A percentile compares a stretch with the other conserved stretches of the same genome.
Conservation (phyloP, 2,113 vertebrate genomes). For the Megaleporinus macrocephalus region DNA sequence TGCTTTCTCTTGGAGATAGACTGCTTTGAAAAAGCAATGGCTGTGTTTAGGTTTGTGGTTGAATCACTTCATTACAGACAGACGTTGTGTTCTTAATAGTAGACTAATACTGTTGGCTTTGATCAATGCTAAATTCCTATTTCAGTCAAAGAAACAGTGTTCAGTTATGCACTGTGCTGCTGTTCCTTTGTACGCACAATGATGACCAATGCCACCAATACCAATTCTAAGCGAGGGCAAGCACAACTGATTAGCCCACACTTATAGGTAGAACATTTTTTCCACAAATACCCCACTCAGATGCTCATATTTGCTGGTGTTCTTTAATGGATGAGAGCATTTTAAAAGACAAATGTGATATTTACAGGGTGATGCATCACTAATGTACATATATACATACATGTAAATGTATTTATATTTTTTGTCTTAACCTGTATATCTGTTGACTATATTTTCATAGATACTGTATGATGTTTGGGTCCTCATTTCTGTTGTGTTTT, state of each 20-base stretch:
- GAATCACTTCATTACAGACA: not conserved
- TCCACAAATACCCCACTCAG: conserved; percentile 43
- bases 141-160: conserved; percentile 10
- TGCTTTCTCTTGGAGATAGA: conserved; percentile 2
- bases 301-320: conserved; percentile 53
- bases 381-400: conserved; percentile 74
- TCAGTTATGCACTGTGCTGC: conserved; percentile 53
- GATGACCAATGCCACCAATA: conserved; percentile 2
- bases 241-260: conserved; percentile 47
- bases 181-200: conserved; percentile 50
- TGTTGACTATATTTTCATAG: conserved; percentile 79
- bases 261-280: conserved; percentile 2
- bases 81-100: not conserved
- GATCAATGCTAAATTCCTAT: conserved; percentile 19
- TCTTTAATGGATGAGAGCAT: conserved; percentile 61
- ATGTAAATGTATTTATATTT: conserved; percentile 77
- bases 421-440: conserved; percentile 75
- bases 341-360: conserved; percentile 74
- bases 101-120: conserved; percentile 12
- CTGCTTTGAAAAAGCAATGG: not conserved
- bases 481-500: conserved; percentile 65
- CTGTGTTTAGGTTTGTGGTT: not conserved
- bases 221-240: conserved; percentile 29
- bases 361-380: conserved; percentile 71
- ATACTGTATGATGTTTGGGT: conserved; percentile 63